These are phyloP conservation scores for Drosophila birchii DNA, from an alignment of 2,888 invertebrate species.

Conservation along the genomic window DNA sequence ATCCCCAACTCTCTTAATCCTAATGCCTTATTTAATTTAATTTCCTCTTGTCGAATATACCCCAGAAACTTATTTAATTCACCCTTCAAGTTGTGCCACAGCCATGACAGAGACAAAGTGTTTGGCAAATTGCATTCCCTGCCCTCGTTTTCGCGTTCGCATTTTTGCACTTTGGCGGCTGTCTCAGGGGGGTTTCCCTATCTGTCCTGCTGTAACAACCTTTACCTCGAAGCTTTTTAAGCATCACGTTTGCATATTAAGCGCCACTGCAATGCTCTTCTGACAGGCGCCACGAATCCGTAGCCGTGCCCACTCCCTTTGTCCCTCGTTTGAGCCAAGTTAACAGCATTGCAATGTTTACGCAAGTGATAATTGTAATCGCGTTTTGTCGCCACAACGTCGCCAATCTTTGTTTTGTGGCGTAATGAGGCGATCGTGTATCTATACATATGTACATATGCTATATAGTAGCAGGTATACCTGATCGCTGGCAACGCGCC, in stretches of 20 bases:
- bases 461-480: conserved; percentile 4
- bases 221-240: conserved; percentile 44
- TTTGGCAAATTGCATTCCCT: conserved; percentile 42
- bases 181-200: conserved; percentile 32
- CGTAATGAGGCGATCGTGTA: conserved; percentile 62
- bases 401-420: conserved; percentile 46
- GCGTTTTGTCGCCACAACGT: conserved; percentile 59
- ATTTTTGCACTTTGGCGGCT: conserved; percentile 71
- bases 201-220: conserved; percentile 27
- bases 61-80: conserved; percentile 1
- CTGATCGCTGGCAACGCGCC: conserved; percentile 21
- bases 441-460: neutral
- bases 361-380: conserved; percentile 75
- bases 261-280: conserved; percentile 26
- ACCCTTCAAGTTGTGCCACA: conserved; percentile 6
- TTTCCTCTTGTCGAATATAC: conserved; percentile 3
- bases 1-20: accelerated
- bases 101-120: conserved; percentile 39
- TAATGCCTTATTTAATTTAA: neutral
- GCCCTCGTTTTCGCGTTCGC: conserved; percentile 67
- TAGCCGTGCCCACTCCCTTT: conserved; percentile 17
- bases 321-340: conserved; percentile 39
- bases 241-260: conserved; percentile 80
- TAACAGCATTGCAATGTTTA: conserved; percentile 75
- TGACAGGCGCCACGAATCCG: conserved; percentile 68